Evolutionary conservation across 2,888 invertebrate species (phyloP).

Genomic region (Lissonota sp.): DNA sequence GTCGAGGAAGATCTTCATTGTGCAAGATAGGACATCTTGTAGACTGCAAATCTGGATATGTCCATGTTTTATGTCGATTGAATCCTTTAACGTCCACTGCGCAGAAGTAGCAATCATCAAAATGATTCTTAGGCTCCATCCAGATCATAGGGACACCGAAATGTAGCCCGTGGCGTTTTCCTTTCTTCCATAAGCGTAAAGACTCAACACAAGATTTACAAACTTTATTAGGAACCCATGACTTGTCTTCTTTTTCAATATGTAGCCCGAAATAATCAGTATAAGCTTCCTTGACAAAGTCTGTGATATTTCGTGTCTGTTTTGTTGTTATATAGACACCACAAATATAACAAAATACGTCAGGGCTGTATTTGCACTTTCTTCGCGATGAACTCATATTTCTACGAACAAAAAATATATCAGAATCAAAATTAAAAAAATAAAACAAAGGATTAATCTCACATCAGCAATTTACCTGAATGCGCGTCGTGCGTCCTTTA

Average conservation of each 20-base stretch:
- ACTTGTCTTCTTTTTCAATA: slow-evolving; percentile 67
- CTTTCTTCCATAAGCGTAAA: slow-evolving; percentile 66
- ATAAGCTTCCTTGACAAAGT: slow-evolving; percentile 68
- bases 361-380: slow-evolving; percentile 47
- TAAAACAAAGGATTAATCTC: background rate
- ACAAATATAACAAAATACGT: slow-evolving; percentile 63
- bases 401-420: slow-evolving; percentile 36
- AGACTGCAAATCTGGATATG: too few relatives aligned
- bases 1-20: slow-evolving; percentile 16
- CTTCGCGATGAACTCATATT: slow-evolving; percentile 49
- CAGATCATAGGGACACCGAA: slow-evolving; percentile 66
- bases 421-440: background rate
- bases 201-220: slow-evolving; percentile 62
- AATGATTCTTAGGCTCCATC: slow-evolving; percentile 68
- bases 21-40: slow-evolving; percentile 9
- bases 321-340: slow-evolving; percentile 46
- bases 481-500: background rate
- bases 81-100: slow-evolving; percentile 60
- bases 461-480: background rate
- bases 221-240: slow-evolving; percentile 68
- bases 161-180: slow-evolving; percentile 58
- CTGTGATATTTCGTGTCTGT: slow-evolving; percentile 52
- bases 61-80: too few relatives aligned
- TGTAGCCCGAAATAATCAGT: slow-evolving; percentile 65
- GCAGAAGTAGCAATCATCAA: slow-evolving; percentile 66